Base-by-base conservation (phyloP, 2,113 vertebrate genomes). In the Arothron firmamentum region DNA sequence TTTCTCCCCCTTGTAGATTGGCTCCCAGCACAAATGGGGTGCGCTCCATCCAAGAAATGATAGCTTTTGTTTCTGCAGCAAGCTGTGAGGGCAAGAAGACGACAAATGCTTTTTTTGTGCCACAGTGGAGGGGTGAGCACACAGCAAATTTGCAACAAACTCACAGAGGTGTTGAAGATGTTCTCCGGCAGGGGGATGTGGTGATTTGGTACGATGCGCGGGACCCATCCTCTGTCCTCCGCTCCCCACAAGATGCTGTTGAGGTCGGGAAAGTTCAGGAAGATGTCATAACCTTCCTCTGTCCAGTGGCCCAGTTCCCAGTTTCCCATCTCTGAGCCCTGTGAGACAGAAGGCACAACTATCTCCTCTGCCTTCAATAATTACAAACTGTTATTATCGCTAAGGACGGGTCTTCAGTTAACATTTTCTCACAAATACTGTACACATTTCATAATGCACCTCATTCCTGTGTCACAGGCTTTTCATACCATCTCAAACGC, bases 291-390 rank as follows among this genome's bases (percentile, higher is more conserved):
- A 47, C 97, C 97, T 66, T 98, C 95, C 83, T 96, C 95, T 0
- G 92, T 96, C 96, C 96, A 99, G 70, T 98, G 93, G 3, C 97
- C 96, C 76, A 98, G 71, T 0, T 92, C 94, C 97, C 97, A 99
- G 84, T 94, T 96, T 19, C 96, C 95, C 78, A 99, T 90, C 83
- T 99, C 96, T 0, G 97, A 98, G 43, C 97, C 97, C 97, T 99
- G 1, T 5, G 52, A 46, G 47, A 58, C 34, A 41, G 2, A 7
- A 56, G 15, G 18, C 11, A 38, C 2, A 34, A 38, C 28, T 13
- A 20, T 14, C n/a, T 47, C 45, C 15, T 8, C 45, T 17, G 45
- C 11, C 11, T 11, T 12, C 34, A 38, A 38, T 38, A 38, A 38
- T 38, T 31, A 11, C 34, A 38, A 10, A 38, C 34, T 31, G 28